Base-by-base conservation (phyloP, 37 sponge, comb jelly and placozoan species). In the Tethya wilhelma region DNA sequence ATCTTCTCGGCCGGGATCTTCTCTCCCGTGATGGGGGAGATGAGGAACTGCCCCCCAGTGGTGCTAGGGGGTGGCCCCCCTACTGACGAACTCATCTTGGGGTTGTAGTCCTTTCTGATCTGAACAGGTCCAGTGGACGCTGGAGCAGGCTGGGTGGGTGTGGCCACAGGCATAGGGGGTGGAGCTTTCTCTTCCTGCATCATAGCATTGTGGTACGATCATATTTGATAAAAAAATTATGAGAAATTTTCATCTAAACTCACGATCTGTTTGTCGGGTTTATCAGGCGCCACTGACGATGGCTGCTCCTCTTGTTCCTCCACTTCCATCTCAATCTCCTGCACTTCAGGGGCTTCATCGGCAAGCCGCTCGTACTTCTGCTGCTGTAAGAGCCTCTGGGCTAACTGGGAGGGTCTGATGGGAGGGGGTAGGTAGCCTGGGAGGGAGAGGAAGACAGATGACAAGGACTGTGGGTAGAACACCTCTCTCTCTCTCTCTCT, bases 1-100 rank as follows among this genome's bases (percentile, higher is more conserved):
- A 96, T 67, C 81, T 95, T 86, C 29, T 95, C 89, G 0, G 91
- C 88, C 1, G 93, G 84, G 14, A 97, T 81, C 78, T 68, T 87
- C 90, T 97, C 98, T 38, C 98, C 98, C 23, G 98, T 97, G 63
- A 97, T 87, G 44, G 98, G 98, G 23, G 98, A 97, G 46, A 95
- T 80, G 44, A 97, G 82, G 65, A 74, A 90, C 75, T 97, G 83
- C 79, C 37, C 3, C 58, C 43, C 6, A 60, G 77, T 6, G 39
- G 64, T 29, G 17, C 38, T 32, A 4, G 66, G 53, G 14, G 64
- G 49, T 30, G 66, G 75, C 4, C 38, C n/a, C 12, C 56, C 44
- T 1, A 26, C 73, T 7, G 41, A 7, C 12, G 45, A 56, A 17
- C 31, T 17, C 2, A 56, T 12, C 68, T 94, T 94, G 8, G 97